phyloP scores from a whole-genome alignment of 2,113 vertebrate species.

The Antidorcas marsupialis region DNA sequence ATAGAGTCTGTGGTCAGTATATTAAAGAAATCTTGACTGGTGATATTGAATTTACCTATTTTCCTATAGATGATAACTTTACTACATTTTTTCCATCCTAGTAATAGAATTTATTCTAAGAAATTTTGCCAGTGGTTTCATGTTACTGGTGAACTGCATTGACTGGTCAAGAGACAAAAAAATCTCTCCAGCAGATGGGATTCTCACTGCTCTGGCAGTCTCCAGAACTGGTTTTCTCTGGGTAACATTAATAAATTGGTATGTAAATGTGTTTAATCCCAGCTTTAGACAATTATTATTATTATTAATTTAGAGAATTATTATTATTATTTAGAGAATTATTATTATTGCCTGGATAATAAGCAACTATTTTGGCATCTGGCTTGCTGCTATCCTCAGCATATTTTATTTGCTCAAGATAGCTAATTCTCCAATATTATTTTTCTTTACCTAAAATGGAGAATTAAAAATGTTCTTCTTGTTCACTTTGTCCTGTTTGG shows the following conservation, averaged over 20 bases:
- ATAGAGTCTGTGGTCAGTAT: neutral
- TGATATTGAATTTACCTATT: neutral
- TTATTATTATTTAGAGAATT: neutral
- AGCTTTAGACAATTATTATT: neutral
- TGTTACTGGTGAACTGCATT: neutral
- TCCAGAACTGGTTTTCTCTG: neutral
- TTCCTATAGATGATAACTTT: neutral
- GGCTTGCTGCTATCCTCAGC: neutral
- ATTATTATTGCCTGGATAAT: neutral
- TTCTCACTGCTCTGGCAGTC: neutral
- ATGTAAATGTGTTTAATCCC: neutral
- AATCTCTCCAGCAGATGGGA: neutral
- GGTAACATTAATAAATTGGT: accelerated
- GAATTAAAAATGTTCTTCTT: neutral
- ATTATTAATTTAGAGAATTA: neutral
- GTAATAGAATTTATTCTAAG: neutral
- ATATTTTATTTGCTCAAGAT: slow-evolving; percentile 38
- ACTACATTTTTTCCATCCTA: neutral
- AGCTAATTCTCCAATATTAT: neutral
- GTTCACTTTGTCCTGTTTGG: neutral
- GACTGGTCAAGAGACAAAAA: neutral
- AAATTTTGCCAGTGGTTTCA: slow-evolving; percentile 9
- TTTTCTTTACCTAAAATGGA: slow-evolving; percentile 35
- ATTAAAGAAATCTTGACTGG: neutral
- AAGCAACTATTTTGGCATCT: neutral